These are phyloP conservation scores for Hapalemur alaotrensis DNA, from an alignment of 2,797 vertebrate species.

Conservation along the genomic window DNA sequence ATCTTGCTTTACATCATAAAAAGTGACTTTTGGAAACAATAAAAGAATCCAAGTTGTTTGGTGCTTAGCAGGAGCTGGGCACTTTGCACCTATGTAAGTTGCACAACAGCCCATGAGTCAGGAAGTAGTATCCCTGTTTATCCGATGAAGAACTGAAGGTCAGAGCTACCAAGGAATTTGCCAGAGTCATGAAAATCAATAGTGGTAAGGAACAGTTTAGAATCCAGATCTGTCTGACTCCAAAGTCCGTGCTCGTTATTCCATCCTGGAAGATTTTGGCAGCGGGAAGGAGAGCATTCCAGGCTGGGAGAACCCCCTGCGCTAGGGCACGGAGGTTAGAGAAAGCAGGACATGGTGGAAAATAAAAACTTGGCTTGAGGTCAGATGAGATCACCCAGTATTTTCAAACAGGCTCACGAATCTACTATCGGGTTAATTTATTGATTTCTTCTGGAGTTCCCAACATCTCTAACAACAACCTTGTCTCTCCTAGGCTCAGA, in stretches of 20 bases:
- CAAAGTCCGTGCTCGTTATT: background rate
- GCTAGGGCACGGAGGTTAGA: background rate
- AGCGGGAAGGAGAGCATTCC: background rate
- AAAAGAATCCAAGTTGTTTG: background rate
- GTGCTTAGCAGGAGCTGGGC: background rate
- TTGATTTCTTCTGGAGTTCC: background rate
- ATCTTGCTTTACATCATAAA: background rate
- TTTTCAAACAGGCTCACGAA: background rate
- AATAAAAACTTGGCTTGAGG: background rate
- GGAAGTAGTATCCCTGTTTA: background rate
- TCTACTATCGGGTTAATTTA: background rate
- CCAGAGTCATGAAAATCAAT: background rate
- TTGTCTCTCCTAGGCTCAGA: conserved; percentile 85
- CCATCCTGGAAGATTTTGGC: background rate
- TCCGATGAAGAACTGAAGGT: background rate
- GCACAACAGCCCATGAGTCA: background rate
- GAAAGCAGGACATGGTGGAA: background rate
- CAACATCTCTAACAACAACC: background rate
- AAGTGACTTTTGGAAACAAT: background rate
- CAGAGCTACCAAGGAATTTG: background rate
- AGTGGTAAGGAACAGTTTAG: background rate
- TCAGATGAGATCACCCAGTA: background rate
- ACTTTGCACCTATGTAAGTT: background rate
- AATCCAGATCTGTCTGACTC: background rate
- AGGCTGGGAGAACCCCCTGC: background rate